Conservation (phyloP, 2,888 invertebrate genomes). For the Ectemnius lituratus region DNA sequence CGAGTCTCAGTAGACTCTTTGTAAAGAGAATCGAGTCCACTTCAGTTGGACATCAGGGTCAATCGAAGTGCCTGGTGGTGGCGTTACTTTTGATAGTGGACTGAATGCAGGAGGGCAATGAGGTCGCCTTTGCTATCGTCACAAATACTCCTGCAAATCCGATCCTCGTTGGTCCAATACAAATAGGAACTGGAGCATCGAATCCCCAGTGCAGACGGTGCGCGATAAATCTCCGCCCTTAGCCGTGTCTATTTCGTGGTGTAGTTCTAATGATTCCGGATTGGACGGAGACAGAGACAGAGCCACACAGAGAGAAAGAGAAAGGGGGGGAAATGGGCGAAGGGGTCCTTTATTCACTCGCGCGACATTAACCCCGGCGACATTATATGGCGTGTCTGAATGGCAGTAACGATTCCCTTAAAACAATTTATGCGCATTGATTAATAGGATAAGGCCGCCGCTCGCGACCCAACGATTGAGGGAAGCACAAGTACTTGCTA, state of each 20-base stretch:
- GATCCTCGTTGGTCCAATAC: constrained; percentile 30
- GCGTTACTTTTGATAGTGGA: constrained; percentile 17
- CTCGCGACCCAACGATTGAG: constrained; percentile 29
- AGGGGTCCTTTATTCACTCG: constrained; percentile 47
- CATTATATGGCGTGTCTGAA: constrained; percentile 57
- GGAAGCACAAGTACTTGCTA: no score
- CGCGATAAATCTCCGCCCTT: constrained; percentile 50
- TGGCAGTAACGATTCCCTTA: constrained; percentile 65
- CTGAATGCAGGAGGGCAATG: constrained; percentile 1
- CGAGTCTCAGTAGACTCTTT: no score
- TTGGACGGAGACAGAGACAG: constrained; percentile 8
- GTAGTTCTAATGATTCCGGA: constrained; percentile 61
- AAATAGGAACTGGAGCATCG: constrained; percentile 21
- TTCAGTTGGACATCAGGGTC: no score
- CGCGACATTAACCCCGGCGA: constrained; percentile 60
- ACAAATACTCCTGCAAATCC: constrained; percentile 27
- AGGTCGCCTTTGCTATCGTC: constrained; percentile 26
- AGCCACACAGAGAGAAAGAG: not conserved
- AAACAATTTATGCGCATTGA: constrained; percentile 67
- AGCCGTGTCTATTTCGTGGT: constrained; percentile 51
- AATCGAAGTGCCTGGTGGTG: no score
- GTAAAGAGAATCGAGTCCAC: no score
- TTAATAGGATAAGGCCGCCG: constrained; percentile 62
- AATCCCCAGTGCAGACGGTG: constrained; percentile 47
- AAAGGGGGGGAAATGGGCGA: constrained; percentile 16